Conservation (phyloP, 2,888 invertebrate genomes). For the Hecatera dysodea region DNA sequence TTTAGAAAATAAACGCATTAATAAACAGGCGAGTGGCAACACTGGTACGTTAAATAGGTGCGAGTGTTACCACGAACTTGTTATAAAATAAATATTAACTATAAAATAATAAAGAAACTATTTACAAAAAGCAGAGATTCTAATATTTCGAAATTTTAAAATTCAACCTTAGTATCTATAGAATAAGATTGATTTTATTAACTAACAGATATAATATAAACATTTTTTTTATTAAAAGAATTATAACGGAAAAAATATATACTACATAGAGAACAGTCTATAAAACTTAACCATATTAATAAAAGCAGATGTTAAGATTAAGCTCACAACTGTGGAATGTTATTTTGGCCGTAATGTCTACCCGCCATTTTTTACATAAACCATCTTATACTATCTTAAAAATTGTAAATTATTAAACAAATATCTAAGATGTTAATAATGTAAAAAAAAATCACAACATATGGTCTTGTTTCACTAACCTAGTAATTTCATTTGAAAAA, state of each 20-base stretch:
- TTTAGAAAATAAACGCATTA: constrained; percentile 13
- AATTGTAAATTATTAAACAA: constrained; percentile 27
- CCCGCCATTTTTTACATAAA: constrained; percentile 29
- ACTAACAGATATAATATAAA: background rate
- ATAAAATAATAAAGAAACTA: background rate
- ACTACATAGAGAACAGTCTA: constrained; percentile 1
- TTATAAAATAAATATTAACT: background rate
- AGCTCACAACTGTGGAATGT: constrained; percentile 48
- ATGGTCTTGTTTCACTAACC: constrained; percentile 52
- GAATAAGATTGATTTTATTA: constrained; percentile 1
- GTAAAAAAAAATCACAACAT: constrained; percentile 59
- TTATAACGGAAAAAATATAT: constrained; percentile 2
- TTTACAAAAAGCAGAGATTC: constrained; percentile 11
- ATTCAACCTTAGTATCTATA: background rate
- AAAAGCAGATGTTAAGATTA: constrained; percentile 1
- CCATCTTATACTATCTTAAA: constrained; percentile 29
- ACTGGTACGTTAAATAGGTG: no score
- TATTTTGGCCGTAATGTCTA: background rate
- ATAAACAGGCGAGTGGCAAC: no score
- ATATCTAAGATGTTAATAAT: constrained; percentile 45
- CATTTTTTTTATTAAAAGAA: background rate
- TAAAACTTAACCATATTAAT: constrained; percentile 20
- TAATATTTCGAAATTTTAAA: background rate
- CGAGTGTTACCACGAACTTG: background rate
- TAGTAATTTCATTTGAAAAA: constrained; percentile 53